A percentile compares a stretch with the other conserved stretches of the same genome.
phyloP scores from a whole-genome alignment of 2,888 invertebrate species.

The Exephanes ischioxanthus region DNA sequence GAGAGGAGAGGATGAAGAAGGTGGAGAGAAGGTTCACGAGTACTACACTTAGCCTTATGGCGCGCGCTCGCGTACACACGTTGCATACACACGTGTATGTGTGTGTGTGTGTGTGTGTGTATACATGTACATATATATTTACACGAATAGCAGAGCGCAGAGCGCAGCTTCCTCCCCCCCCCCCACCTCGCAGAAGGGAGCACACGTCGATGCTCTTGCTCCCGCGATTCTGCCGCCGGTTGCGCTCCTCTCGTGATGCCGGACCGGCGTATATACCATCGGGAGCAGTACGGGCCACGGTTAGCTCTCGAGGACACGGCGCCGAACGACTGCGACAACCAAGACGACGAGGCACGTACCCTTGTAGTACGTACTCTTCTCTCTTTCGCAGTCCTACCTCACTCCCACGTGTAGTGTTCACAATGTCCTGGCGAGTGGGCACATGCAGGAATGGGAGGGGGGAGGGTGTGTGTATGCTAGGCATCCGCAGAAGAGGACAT shows the following conservation, averaged over 20 bases:
- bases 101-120: not conserved
- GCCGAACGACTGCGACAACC: conserved; percentile 69
- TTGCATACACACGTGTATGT: conserved; percentile 5
- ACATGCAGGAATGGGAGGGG: conserved; percentile 74
- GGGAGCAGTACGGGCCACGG: conserved; percentile 52
- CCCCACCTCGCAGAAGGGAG: conserved; percentile 23
- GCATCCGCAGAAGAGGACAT: conserved; percentile 84
- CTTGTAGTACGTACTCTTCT: conserved; percentile 63
- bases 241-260: conserved; percentile 59
- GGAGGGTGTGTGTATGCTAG: conserved; percentile 79
- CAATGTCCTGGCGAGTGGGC: conserved; percentile 78
- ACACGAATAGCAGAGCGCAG: conserved; percentile 41
- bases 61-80: conserved; percentile 73
- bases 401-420: conserved; percentile 70
- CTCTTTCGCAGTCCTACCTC: conserved; percentile 33
- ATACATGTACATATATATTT: conserved; percentile 20
- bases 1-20: conserved; percentile 49
- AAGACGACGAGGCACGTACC: conserved; percentile 58
- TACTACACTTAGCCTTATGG: conserved; percentile 76
- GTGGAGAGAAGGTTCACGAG: conserved; percentile 58
- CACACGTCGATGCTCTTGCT: conserved; percentile 64
- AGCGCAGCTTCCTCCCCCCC: not conserved
- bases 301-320: conserved; percentile 55
- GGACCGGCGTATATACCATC: conserved; percentile 55
- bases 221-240: conserved; percentile 43